Base-by-base conservation (phyloP, 2,113 vertebrate genomes). In the Nannospalax galili region DNA sequence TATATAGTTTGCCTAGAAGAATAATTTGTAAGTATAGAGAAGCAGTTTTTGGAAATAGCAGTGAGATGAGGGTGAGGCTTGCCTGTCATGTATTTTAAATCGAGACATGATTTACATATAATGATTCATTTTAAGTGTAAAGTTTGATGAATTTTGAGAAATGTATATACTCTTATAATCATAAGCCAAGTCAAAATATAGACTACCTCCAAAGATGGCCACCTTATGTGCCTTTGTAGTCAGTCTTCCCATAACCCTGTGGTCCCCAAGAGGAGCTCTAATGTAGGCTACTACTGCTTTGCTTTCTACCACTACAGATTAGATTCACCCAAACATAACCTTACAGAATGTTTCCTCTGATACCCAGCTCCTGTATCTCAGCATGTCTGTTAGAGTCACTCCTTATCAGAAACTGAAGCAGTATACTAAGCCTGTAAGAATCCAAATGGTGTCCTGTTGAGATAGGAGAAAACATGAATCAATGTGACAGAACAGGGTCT, bases 1-100 rank as follows among this genome's bases (percentile, higher is more conserved):
- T 42, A 28, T 80, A 45, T 91, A 37, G 67, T 60, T 88, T 72
- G 73, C 73, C 72, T 42, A 15, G 72, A 86, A 85, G 88, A 93
- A 30, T 85, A n/a, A n/a, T n/a, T n/a, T n/a, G n/a, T 7, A 77
- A 62, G 42, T 35, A 37, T 30, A 84, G 45, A 60, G 84, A 95
- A 94, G 48, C 45, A 87, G 42, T 82, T 70, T 92, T 84, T 42
- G 35, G 70, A 67, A 92, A 90, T 40, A 52, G 32, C 26, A 35
- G 48, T 60, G 24, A 78, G 73, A 16, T 73, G 67, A 93, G 69
- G 56, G 24, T 62, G 40, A 77, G 37, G 35, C n/a, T 85, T 93
- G 67, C 56, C 24, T 93, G 32, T 75, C 20, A 70, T 19, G 37
- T 62, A 62, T 73, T 94, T 93, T 90, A 40, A 80, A 62, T 26